Evolutionary conservation across 2,797 vertebrate species (phyloP), one percentile per base, ranked within the genome.

Genomic region (Poeciliopsis presidionis): DNA sequence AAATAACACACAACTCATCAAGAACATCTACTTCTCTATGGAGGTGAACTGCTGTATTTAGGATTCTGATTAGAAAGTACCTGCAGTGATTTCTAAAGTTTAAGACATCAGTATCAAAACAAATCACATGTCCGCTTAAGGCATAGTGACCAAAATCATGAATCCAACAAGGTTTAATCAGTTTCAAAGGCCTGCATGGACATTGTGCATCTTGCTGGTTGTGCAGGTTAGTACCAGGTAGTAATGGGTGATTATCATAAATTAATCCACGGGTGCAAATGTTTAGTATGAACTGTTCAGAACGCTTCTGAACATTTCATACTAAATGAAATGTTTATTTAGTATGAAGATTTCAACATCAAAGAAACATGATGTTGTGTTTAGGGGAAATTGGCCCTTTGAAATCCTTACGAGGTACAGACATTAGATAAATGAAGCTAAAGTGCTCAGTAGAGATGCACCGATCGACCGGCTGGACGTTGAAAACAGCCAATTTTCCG

Each of bases 71-170:
- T 85, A 83, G 71, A 87, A 89, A 86, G 81, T 89, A 87, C 88
- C 86, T 80, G 84, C 81, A 67, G 47, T 73, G 84, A 71, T 72
- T 72, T 82, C 76, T 47, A 16, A 13, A 63, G 78, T 84, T 87
- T 85, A 90, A 90, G 84, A 92, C 88, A 90, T 79, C 75, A 72
- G 82, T 86, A 88, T 73, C 83, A 84, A 86, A 89, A 86, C 81
- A 81, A 90, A 92, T 89, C 84, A 85, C 84, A 85, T 67, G 85
- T 90, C 86, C 33, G 47, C 77, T 79, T 92, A 93, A 93, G 93
- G 92, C 91, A 81, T 88, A 70, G 89, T 87, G 88, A 89, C 83
- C 61, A 49, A 61, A 91, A 89, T 73, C 9, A 69, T 80, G 22
- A 82, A 71, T 80, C 20, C 49, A 79, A 88, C 83, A 80, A 85